phyloP scores from a whole-genome alignment of 2,888 invertebrate species.

The Orthosia cruda region DNA sequence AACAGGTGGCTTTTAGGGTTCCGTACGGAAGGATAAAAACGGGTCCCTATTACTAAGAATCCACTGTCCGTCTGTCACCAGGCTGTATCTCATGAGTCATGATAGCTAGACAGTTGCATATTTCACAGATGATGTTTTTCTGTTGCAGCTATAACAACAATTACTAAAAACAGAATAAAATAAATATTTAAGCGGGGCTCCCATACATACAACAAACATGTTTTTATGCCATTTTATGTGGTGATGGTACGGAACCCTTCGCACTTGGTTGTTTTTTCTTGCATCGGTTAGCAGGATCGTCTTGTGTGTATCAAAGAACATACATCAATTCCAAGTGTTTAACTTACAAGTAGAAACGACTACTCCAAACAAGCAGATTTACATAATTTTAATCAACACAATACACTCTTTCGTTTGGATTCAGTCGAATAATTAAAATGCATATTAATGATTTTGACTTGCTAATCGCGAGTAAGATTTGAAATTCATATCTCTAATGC shows the following conservation, averaged over 20 bases:
- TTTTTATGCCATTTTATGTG: no score
- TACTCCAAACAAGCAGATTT: conserved; percentile 36
- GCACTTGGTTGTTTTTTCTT: neutral
- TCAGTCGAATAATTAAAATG: conserved; percentile 44
- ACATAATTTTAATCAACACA: conserved; percentile 51
- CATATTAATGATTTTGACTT: conserved; percentile 46
- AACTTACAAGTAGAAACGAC: conserved; percentile 20
- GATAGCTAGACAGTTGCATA: no score
- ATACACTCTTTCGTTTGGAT: conserved; percentile 47
- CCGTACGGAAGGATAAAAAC: no score
- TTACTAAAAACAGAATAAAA: no score
- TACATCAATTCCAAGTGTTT: conserved; percentile 15
- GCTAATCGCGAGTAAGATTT: conserved; percentile 44
- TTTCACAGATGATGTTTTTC: no score
- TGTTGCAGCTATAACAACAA: no score
- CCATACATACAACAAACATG: no score
- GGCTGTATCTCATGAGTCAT: no score
- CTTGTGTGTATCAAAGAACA: neutral
- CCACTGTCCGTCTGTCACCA: no score
- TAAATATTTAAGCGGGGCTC: no score
- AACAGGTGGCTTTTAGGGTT: neutral
- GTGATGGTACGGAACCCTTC: no score
- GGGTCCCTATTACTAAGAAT: no score
- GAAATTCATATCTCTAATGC: conserved; percentile 50
- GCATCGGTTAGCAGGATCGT: conserved; percentile 1